Evolutionary conservation across 2,888 invertebrate genomes (phyloP).

Genomic region (Ornithoptera alexandrae): DNA sequence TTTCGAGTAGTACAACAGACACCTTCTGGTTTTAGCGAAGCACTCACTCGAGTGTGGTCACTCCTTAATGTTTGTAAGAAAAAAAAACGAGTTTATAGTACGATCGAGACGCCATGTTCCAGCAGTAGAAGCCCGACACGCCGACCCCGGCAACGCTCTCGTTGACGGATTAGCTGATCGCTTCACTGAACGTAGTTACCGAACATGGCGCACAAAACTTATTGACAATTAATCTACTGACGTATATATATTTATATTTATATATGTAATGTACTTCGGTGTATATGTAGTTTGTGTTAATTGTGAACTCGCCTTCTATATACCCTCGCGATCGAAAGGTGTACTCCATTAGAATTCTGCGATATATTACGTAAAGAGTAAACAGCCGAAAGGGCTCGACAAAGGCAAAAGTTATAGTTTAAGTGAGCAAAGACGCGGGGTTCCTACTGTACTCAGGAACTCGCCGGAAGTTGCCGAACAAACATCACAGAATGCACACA

Average conservation of each 20-base stretch:
- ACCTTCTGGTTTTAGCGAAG: slow-evolving; percentile 9
- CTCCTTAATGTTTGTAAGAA: slow-evolving; percentile 6
- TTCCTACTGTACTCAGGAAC: too few species aligned
- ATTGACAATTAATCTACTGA: slow-evolving; percentile 14
- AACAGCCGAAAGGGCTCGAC: too few species aligned
- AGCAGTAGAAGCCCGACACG: neutral
- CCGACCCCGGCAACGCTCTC: neutral
- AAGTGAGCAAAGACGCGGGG: too few species aligned
- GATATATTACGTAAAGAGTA: too few species aligned
- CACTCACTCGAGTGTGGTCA: slow-evolving; percentile 1
- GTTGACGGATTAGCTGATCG: slow-evolving; percentile 4
- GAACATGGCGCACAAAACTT: slow-evolving; percentile 15
- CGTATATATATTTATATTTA: slow-evolving; percentile 9
- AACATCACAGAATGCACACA: too few species aligned
- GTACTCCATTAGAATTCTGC: too few species aligned
- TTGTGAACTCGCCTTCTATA: slow-evolving; percentile 31
- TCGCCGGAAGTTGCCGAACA: too few species aligned
- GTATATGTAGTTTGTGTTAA: slow-evolving; percentile 32
- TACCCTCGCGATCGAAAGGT: neutral
- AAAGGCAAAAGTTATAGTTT: too few species aligned
- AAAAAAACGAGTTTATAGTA: slow-evolving; percentile 22
- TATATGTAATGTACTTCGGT: slow-evolving; percentile 18
- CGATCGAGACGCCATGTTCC: slow-evolving; percentile 25
- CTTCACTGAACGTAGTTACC: slow-evolving; percentile 12
- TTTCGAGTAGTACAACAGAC: slow-evolving; percentile 7